These are phyloP conservation scores for Gyrodactylus salaris DNA, from an alignment of 1,140 invertebrate species.

Conservation along the genomic window DNA sequence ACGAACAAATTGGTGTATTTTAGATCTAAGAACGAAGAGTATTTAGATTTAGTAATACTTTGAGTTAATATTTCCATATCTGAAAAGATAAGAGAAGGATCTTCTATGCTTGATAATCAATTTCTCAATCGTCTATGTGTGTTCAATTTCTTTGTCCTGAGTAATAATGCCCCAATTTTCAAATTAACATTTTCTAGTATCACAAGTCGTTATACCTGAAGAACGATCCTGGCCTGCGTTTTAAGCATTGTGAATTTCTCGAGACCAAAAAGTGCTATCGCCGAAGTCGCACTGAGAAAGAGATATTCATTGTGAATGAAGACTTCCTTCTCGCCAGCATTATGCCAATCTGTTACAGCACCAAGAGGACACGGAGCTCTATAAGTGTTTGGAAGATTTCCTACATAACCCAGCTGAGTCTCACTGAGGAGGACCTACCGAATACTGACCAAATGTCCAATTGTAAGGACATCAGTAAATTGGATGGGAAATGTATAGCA, in stretches of 20 bases:
- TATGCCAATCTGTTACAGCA: neutral
- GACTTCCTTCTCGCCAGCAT: neutral
- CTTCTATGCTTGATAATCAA: no score
- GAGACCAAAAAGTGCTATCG: neutral
- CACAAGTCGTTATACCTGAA: neutral
- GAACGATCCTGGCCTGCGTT: neutral
- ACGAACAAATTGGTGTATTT: no score
- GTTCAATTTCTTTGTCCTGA: no score
- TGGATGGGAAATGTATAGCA: neutral
- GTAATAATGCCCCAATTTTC: no score
- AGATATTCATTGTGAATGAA: neutral
- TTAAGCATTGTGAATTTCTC: neutral
- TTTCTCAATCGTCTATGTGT: no score
- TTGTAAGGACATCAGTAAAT: neutral
- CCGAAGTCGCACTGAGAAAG: neutral
- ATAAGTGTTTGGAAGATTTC: neutral
- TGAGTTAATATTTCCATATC: no score
- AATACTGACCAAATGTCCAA: neutral
- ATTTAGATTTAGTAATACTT: no score
- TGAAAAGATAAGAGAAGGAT: no score
- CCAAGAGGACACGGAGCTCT: neutral
- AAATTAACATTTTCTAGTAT: neutral
- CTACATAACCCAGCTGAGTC: neutral
- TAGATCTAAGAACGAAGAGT: no score
- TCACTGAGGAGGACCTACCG: no score